phyloP scores from a whole-genome alignment of 2,888 invertebrate genomes.

The Volucella bombylans region DNA sequence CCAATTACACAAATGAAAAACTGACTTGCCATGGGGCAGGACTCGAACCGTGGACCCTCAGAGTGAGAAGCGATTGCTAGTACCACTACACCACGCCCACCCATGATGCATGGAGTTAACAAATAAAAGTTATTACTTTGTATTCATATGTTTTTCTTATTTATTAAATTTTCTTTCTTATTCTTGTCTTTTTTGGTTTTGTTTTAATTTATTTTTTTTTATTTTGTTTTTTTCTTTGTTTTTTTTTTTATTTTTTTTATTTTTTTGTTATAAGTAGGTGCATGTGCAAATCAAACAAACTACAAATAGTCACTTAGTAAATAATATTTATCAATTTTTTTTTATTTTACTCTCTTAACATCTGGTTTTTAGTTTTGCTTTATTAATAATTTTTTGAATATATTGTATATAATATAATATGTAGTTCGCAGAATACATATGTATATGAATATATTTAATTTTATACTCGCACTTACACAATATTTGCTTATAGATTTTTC shows the following conservation, averaged over 20 bases:
- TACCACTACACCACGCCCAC: too few species aligned
- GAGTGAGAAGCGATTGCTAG: too few species aligned
- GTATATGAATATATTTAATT: conserved; percentile 46
- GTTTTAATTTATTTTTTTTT: conserved; percentile 56
- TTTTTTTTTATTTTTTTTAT: conserved; percentile 58
- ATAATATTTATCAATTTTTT: conserved; percentile 61
- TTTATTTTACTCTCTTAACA: conserved; percentile 29
- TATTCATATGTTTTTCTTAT: too few species aligned
- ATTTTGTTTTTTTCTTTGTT: conserved; percentile 54
- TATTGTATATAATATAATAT: conserved; percentile 71
- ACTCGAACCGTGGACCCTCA: too few species aligned
- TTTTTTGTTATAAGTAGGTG: conserved; percentile 74
- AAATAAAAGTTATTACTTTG: too few species aligned
- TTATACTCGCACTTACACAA: conserved; percentile 42
- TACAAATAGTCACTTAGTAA: conserved; percentile 75
- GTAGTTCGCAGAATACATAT: conserved; percentile 59
- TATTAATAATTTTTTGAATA: conserved; percentile 53
- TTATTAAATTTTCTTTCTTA: too few species aligned
- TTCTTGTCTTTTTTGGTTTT: conserved; percentile 16
- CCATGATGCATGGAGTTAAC: too few species aligned
- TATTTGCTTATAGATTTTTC: conserved; percentile 58
- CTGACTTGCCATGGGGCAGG: too few species aligned
- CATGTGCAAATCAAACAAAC: conserved; percentile 77
- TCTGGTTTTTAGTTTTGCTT: conserved; percentile 5
- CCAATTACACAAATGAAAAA: too few species aligned